A percentile compares a stretch with the other conserved stretches of the same genome.
Evolutionary conservation across 1,140 invertebrate species (phyloP).

Genomic region (Cydia strobilella): DNA sequence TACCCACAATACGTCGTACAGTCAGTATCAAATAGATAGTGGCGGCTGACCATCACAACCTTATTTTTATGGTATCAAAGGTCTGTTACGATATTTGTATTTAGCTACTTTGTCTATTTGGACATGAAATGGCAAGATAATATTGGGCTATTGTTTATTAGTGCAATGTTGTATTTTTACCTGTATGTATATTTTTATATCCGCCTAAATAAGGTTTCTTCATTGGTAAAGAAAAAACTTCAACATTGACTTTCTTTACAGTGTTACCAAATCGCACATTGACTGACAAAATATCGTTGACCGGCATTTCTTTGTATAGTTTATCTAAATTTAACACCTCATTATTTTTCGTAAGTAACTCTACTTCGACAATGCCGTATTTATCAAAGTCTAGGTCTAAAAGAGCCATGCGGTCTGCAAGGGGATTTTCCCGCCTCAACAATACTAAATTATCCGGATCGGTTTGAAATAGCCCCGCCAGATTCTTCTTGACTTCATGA

Average conservation of each 20-base stretch:
- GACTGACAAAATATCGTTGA: conserved; percentile 81
- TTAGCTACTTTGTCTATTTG: not conserved
- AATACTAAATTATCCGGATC: conserved; percentile 65
- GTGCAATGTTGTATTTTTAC: conserved; percentile 40
- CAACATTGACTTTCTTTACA: conserved; percentile 80
- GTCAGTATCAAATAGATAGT: no score
- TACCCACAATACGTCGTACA: no score
- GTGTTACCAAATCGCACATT: conserved; percentile 72
- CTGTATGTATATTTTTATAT: conserved; percentile 81
- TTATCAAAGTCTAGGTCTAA: conserved; percentile 75
- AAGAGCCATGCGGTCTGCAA: conserved; percentile 69
- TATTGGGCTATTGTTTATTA: not conserved
- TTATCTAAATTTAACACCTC: conserved; percentile 70
- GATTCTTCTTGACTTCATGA: conserved; percentile 74
- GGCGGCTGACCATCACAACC: no score
- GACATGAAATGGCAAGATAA: not conserved
- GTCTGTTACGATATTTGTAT: no score
- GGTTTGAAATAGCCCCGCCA: conserved; percentile 66
- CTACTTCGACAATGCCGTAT: conserved; percentile 75
- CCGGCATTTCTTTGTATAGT: conserved; percentile 69
- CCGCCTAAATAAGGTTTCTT: conserved; percentile 84
- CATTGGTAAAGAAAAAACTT: conserved; percentile 81
- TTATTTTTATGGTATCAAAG: no score
- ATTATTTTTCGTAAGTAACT: conserved; percentile 70
- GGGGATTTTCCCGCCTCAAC: conserved; percentile 58